Conservation (phyloP, 2,797 vertebrate species). For the Mus caroli region DNA sequence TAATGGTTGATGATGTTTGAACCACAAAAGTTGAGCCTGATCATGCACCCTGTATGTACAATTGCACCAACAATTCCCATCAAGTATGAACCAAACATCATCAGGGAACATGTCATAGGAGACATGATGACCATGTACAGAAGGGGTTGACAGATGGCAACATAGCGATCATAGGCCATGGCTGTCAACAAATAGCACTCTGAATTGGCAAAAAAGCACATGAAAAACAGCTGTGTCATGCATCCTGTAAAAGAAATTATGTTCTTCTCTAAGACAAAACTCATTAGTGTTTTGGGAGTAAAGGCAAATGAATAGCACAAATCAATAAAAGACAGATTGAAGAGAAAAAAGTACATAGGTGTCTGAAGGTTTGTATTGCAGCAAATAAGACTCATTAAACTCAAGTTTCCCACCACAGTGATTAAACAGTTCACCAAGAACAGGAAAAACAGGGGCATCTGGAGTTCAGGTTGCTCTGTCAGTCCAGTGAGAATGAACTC, state of each 20-base stretch:
- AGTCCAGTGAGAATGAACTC: constrained; percentile 60
- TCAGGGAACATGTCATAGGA: neutral
- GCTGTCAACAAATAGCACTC: constrained; percentile 67
- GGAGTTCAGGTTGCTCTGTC: neutral
- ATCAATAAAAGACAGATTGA: constrained; percentile 58
- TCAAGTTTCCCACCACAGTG: constrained; percentile 69
- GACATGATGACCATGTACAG: neutral
- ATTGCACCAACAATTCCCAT: constrained; percentile 11
- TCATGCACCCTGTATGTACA: neutral
- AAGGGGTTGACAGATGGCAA: constrained; percentile 44
- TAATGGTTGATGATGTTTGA: neutral
- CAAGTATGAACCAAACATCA: neutral
- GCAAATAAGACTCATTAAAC: constrained; percentile 69
- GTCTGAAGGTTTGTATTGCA: constrained; percentile 53
- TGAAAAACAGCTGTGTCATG: constrained; percentile 74
- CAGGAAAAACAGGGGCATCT: constrained; percentile 20
- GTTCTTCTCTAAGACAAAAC: constrained; percentile 27
- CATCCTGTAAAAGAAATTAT: constrained; percentile 50
- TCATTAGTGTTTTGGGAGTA: constrained; percentile 61
- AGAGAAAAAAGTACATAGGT: constrained; percentile 70
- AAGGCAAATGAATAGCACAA: constrained; percentile 61
- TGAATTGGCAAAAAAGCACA: constrained; percentile 48
- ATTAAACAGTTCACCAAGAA: constrained; percentile 20
- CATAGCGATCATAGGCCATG: constrained; percentile 70
- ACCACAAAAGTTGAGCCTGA: constrained; percentile 72